These are phyloP conservation scores for Calypte anna DNA, from an alignment of 2,113 vertebrate genomes.

Conservation along the genomic window DNA sequence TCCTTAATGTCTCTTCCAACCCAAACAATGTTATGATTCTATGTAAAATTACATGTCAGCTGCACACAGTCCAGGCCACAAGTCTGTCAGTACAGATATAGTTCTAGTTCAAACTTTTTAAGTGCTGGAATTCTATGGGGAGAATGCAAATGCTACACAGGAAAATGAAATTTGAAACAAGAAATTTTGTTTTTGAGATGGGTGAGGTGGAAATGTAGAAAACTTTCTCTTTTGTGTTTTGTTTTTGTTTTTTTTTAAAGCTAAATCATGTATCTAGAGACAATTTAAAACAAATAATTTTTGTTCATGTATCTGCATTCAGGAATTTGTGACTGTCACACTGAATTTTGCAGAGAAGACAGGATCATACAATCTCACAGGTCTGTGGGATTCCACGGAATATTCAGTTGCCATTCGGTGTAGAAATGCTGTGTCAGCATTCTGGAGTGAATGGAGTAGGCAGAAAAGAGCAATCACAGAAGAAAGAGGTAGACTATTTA, in stretches of 20 bases:
- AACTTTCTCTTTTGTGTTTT: background rate
- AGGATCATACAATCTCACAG: slow-evolving; percentile 58
- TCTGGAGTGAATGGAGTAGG: slow-evolving; percentile 80
- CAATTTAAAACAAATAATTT: background rate
- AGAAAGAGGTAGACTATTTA: slow-evolving; percentile 61
- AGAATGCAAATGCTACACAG: background rate
- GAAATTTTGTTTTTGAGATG: background rate
- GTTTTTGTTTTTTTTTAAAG: background rate
- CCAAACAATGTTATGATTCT: too few species aligned
- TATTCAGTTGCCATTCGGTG: slow-evolving; percentile 70
- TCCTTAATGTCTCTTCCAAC: background rate
- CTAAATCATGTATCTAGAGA: background rate
- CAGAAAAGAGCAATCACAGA: slow-evolving; percentile 49
- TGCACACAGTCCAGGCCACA: background rate
- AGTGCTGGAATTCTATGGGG: background rate
- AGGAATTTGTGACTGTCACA: background rate
- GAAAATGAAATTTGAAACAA: background rate
- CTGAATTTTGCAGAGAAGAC: background rate
- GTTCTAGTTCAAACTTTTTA: background rate
- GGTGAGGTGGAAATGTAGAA: background rate
- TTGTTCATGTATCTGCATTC: slow-evolving; percentile 5
- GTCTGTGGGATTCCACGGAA: slow-evolving; percentile 62
- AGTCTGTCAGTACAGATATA: background rate
- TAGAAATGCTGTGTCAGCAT: background rate
- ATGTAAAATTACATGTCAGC: accelerated